Conservation (phyloP, 2,888 invertebrate species). For the Zygogramma bicolorata region DNA sequence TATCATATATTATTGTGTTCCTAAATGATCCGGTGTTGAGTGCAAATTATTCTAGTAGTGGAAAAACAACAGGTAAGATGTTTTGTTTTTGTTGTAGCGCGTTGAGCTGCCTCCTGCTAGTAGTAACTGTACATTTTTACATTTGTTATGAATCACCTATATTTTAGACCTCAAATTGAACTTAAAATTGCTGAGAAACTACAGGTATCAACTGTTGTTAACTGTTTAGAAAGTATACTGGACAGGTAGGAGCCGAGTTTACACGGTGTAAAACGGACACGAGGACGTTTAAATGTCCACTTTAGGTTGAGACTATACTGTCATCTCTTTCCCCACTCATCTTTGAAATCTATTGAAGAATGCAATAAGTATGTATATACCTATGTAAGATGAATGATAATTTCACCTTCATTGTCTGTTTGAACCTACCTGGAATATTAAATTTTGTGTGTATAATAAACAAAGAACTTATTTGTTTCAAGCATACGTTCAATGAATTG, state of each 20-base stretch:
- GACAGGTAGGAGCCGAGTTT: constrained; percentile 64
- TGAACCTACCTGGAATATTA: constrained; percentile 14
- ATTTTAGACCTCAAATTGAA: not conserved
- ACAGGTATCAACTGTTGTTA: constrained; percentile 45
- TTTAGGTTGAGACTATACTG: constrained; percentile 25
- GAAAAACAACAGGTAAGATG: constrained; percentile 57
- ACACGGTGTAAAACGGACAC: constrained; percentile 55
- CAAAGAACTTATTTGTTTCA: constrained; percentile 10
- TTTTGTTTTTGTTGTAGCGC: constrained; percentile 28
- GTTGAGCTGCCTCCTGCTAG: no score
- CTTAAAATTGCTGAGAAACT: not conserved
- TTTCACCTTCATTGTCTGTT: constrained; percentile 14
- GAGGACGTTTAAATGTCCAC: constrained; percentile 62
- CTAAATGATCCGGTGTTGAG: constrained; percentile 45
- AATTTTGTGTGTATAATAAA: constrained; percentile 9
- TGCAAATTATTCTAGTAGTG: constrained; percentile 55
- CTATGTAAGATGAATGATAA: constrained; percentile 34
- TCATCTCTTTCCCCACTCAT: constrained; percentile 6
- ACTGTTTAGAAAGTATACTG: constrained; percentile 53
- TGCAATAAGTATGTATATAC: no score
- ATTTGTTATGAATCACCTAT: no score
- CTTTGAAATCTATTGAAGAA: constrained; percentile 26
- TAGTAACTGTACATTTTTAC: no score
- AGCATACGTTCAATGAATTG: constrained; percentile 1
- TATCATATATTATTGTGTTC: constrained; percentile 32